These are phyloP conservation scores for Leptosomus discolor DNA, from an alignment of 2,113 vertebrate genomes.

Conservation along the genomic window DNA sequence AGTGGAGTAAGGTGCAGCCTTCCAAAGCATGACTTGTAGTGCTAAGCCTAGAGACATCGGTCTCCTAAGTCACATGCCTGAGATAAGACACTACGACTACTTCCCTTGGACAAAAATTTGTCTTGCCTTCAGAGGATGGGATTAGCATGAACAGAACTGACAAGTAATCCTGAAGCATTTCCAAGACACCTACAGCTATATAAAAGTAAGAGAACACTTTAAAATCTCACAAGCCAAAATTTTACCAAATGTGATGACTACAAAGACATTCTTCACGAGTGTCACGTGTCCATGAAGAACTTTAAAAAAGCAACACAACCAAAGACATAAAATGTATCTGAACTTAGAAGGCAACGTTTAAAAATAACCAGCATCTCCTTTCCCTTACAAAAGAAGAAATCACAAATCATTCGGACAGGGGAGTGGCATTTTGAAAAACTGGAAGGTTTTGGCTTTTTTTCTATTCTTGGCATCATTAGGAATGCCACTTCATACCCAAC, in stretches of 20 bases:
- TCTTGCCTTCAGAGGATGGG: background rate
- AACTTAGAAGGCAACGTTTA: background rate
- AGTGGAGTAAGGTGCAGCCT: background rate
- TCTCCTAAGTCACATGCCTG: background rate
- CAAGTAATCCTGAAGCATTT: background rate
- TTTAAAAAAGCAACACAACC: background rate
- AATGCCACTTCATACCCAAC: background rate
- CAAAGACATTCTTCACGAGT: background rate
- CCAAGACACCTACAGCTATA: background rate
- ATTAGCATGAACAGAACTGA: background rate
- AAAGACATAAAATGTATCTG: background rate
- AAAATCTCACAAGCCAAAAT: background rate
- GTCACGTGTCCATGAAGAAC: background rate
- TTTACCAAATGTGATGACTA: background rate
- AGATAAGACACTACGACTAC: background rate
- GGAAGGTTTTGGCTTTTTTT: background rate
- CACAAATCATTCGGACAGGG: background rate
- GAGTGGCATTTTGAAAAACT: background rate
- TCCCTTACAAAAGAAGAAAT: background rate
- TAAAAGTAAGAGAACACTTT: background rate
- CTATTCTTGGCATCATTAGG: background rate
- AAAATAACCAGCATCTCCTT: background rate
- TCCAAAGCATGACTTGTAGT: accelerated
- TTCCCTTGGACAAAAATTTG: background rate
- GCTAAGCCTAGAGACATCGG: background rate